These are phyloP conservation scores for Tauraco erythrolophus DNA, from an alignment of 2,113 vertebrate genomes.

Conservation along the genomic window DNA sequence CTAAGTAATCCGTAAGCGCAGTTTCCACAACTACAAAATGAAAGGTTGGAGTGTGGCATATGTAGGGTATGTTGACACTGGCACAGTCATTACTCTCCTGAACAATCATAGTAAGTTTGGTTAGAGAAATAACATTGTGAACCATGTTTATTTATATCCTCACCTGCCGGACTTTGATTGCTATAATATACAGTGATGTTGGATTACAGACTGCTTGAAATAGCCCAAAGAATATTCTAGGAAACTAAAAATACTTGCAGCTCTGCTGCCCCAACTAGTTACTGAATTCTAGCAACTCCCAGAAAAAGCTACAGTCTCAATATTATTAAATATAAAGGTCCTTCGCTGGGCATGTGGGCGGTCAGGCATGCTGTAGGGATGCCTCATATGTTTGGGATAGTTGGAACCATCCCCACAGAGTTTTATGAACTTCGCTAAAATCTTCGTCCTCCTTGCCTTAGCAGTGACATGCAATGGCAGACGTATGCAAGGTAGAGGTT, in stretches of 20 bases:
- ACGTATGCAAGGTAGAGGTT: rapidly evolving
- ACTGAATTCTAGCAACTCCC: not conserved
- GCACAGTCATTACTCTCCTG: not conserved
- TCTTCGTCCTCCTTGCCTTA: not conserved
- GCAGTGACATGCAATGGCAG: not conserved
- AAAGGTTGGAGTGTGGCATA: not conserved
- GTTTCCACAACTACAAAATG: not conserved
- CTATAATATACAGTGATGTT: not conserved
- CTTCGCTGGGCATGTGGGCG: rapidly evolving
- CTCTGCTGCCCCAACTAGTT: not conserved
- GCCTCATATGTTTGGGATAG: rapidly evolving
- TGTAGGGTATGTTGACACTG: not conserved
- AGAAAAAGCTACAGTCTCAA: not conserved
- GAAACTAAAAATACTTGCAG: not conserved
- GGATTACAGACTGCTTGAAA: not conserved
- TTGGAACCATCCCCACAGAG: not conserved
- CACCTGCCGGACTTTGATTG: not conserved
- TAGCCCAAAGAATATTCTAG: not conserved
- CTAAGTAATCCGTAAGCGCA: not conserved
- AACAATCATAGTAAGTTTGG: not conserved
- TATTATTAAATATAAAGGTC: not conserved
- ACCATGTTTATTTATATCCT: not conserved
- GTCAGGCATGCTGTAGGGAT: not conserved
- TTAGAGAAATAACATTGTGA: not conserved
- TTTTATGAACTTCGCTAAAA: not conserved